A percentile compares a stretch with the other conserved stretches of the same genome.
Conservation (phyloP, 2,797 vertebrate species). For the Darevskia nairensis region DNA sequence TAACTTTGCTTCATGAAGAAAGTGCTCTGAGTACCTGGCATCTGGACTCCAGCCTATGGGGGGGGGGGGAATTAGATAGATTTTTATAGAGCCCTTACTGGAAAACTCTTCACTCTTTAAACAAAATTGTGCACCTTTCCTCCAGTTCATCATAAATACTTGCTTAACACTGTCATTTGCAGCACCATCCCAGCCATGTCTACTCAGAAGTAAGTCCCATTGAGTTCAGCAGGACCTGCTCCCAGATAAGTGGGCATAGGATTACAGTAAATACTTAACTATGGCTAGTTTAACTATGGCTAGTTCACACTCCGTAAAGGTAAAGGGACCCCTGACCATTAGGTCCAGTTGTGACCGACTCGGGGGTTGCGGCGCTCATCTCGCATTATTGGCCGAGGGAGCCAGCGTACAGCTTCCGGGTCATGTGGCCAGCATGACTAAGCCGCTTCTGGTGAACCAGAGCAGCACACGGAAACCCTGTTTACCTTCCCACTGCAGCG, state of each 20-base stretch:
- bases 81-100: not conserved
- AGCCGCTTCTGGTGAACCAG: no score
- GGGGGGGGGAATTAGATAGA: slow-evolving; percentile 16
- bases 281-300: not conserved
- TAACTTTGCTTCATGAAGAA: slow-evolving; percentile 89
- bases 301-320: not conserved
- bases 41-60: slow-evolving; percentile 92
- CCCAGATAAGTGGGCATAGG: not conserved
- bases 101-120: not conserved
- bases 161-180: not conserved
- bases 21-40: slow-evolving; percentile 83
- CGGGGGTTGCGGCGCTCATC: no score
- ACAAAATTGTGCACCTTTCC: not conserved
- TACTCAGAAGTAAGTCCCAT: not conserved
- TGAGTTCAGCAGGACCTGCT: not conserved
- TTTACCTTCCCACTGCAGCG: no score
- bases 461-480: no score
- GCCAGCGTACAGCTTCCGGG: no score
- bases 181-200: not conserved
- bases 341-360: no score
- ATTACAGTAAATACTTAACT: not conserved
- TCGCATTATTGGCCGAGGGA: no score
- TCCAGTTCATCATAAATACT: not conserved
- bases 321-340: no score
- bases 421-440: no score